Conservation (phyloP, 35 echinoderm and acorn worm species). For the Ophiothrix spiculata region DNA sequence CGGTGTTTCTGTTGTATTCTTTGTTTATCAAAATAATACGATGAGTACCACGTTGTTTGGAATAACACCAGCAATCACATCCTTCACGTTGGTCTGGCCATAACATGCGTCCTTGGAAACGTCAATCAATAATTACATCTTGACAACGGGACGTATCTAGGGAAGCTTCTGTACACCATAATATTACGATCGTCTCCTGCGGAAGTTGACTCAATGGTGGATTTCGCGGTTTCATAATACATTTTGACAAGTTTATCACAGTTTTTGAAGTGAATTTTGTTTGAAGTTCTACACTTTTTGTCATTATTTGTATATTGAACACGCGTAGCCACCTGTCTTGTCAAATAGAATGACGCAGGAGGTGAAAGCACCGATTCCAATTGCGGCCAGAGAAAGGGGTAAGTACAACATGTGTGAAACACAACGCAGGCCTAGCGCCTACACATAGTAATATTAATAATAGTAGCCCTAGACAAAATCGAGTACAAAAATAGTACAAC, state of each 20-base stretch:
- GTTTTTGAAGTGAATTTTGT: not conserved
- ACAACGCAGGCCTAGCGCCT: too few relatives aligned
- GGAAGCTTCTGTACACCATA: not conserved
- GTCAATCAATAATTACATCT: not conserved
- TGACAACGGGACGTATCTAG: not conserved
- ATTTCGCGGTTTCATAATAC: not conserved
- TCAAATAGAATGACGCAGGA: not conserved
- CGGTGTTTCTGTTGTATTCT: not conserved
- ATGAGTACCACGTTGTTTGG: not conserved
- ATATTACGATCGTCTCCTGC: not conserved
- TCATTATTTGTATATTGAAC: not conserved
- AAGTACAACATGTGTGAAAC: not conserved
- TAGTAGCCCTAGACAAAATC: too few relatives aligned
- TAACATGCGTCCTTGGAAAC: not conserved
- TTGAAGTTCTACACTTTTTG: not conserved
- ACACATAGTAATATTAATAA: too few relatives aligned
- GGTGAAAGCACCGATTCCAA: not conserved
- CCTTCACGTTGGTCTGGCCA: not conserved
- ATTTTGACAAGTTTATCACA: not conserved
- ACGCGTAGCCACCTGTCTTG: not conserved
- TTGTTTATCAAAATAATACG: too few relatives aligned
- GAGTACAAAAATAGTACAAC: too few relatives aligned
- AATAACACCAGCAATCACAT: not conserved
- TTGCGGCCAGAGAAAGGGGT: not conserved
- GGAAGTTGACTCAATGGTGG: not conserved